A percentile compares a stretch with the other conserved stretches of the same genome.
phyloP scores from a whole-genome alignment of 2,113 vertebrate genomes.

The Apteryx owenii region DNA sequence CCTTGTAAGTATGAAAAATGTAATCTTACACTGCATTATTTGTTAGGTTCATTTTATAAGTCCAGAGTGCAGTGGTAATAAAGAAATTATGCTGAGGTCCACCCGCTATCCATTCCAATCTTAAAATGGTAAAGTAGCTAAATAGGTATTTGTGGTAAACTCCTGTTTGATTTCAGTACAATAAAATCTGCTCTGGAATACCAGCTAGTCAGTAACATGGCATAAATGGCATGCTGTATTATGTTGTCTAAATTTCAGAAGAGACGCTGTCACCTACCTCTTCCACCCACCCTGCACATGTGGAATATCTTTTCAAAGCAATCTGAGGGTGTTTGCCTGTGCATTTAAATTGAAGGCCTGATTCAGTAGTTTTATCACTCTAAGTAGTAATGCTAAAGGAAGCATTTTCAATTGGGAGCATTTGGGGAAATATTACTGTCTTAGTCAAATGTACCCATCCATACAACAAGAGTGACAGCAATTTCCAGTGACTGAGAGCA shows the following conservation, averaged over 20 bases:
- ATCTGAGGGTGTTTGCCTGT: conserved; percentile 1
- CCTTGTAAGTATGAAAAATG: background rate
- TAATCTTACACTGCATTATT: background rate
- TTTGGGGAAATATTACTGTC: background rate
- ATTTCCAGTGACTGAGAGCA: background rate
- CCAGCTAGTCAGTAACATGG: background rate
- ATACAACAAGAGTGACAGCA: background rate
- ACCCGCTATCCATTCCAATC: background rate
- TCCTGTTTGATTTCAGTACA: background rate
- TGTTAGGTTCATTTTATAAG: background rate
- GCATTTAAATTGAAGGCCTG: conserved; percentile 3
- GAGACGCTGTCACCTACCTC: conserved; percentile 35
- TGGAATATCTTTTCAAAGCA: conserved; percentile 26
- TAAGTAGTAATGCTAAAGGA: background rate
- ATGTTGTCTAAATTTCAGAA: background rate
- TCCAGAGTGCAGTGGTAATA: background rate
- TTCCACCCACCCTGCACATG: conserved; percentile 24
- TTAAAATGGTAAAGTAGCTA: background rate
- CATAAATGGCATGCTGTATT: background rate
- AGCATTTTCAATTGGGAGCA: background rate
- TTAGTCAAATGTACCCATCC: background rate
- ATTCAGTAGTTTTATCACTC: conserved; percentile 20
- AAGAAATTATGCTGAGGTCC: background rate
- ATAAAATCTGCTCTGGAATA: background rate
- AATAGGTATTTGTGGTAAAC: background rate